These are phyloP conservation scores for Lepus townsendii DNA, from an alignment of 2,797 vertebrate genomes.

Conservation along the genomic window DNA sequence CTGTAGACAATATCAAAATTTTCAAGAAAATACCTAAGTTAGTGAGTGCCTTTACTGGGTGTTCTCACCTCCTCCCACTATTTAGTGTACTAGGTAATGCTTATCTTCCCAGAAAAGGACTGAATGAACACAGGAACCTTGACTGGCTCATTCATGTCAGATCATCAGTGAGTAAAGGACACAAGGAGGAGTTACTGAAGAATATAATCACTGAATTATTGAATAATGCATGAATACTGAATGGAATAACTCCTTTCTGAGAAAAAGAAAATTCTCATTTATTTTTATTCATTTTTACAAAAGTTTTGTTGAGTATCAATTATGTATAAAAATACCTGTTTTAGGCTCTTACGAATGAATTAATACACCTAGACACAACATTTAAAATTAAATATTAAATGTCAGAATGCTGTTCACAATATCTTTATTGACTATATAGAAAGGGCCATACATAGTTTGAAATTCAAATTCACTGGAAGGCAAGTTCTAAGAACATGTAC, in stretches of 20 bases:
- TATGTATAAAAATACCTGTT: neutral
- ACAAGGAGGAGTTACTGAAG: constrained; percentile 49
- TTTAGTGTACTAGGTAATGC: constrained; percentile 12
- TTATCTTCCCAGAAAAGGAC: constrained; percentile 23
- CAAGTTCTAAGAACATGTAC: constrained; percentile 10
- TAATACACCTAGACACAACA: neutral
- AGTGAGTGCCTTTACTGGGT: neutral
- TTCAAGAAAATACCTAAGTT: neutral
- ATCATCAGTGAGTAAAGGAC: constrained; percentile 4
- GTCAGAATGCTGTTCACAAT: neutral
- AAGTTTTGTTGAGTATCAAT: constrained; percentile 11
- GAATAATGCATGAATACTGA: neutral
- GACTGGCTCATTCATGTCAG: constrained; percentile 20
- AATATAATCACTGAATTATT: constrained; percentile 37
- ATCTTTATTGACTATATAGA: constrained; percentile 1
- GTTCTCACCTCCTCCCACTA: neutral
- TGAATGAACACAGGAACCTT: constrained; percentile 9
- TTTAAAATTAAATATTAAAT: neutral
- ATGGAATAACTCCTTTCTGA: constrained; percentile 35
- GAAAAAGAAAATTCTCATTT: neutral
- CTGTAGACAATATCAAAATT: neutral
- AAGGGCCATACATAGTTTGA: neutral
- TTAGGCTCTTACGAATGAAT: constrained; percentile 7
- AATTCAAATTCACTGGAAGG: neutral
- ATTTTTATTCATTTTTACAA: neutral